These are phyloP conservation scores for Adrianichthys oophorus DNA, from an alignment of 2,797 vertebrate species.

Conservation along the genomic window DNA sequence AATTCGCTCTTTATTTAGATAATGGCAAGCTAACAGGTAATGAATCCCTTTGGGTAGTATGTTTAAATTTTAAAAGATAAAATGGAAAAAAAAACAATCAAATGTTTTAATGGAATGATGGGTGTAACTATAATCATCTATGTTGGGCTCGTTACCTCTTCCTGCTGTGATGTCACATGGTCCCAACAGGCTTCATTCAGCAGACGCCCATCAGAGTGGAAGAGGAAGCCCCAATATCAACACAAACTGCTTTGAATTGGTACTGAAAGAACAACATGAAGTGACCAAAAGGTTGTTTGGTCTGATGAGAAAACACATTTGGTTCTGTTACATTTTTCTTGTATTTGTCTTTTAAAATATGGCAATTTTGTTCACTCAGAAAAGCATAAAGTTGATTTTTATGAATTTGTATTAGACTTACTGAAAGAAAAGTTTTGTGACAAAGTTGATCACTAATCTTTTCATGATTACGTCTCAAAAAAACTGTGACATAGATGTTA, in stretches of 20 bases:
- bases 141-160: slow-evolving; percentile 50
- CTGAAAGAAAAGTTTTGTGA: no score
- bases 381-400: no score
- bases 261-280: slow-evolving; percentile 34
- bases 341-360: neutral
- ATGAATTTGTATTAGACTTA: no score
- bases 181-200: slow-evolving; percentile 55
- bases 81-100: no score
- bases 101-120: slow-evolving; percentile 12
- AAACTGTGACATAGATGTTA: no score
- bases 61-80: no score
- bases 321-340: neutral
- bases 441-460: no score
- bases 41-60: no score
- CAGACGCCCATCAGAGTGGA: slow-evolving; percentile 67
- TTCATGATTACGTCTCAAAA: no score
- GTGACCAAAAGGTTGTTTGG: slow-evolving; percentile 21
- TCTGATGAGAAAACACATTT: slow-evolving; percentile 14
- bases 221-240: slow-evolving; percentile 71
- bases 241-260: slow-evolving; percentile 61
- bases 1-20: no score
- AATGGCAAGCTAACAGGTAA: no score
- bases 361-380: neutral
- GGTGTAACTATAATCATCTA: slow-evolving; percentile 43
- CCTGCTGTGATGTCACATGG: slow-evolving; percentile 30